These are phyloP conservation scores for Leuciscus idus DNA, from an alignment of 2,113 vertebrate species.

Conservation along the genomic window DNA sequence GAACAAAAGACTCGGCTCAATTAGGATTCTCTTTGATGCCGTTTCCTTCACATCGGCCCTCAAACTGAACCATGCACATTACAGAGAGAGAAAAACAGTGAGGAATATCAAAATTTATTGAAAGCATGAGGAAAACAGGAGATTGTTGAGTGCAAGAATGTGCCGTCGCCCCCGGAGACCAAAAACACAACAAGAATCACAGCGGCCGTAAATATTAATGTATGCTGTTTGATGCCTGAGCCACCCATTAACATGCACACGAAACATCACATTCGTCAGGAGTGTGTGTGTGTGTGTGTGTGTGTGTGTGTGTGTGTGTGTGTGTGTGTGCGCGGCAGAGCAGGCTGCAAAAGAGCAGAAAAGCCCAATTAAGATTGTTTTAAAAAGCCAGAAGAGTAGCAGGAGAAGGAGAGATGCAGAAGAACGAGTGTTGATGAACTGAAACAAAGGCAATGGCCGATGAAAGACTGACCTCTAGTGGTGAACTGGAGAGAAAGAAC, in stretches of 20 bases:
- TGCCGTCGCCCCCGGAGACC: conserved; percentile 75
- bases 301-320: conserved; percentile 58
- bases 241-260: conserved; percentile 77
- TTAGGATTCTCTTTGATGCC: conserved; percentile 73
- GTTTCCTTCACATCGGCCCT: conserved; percentile 66
- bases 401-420: conserved; percentile 47
- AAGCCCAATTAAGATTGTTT: conserved; percentile 74
- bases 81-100: conserved; percentile 52
- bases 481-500: not conserved
- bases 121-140: conserved; percentile 60
- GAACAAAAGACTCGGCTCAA: conserved; percentile 61
- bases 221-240: conserved; percentile 79
- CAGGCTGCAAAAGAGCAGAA: conserved; percentile 59
- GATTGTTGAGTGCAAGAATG: conserved; percentile 58
- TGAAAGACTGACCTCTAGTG: conserved; percentile 98
- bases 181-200: conserved; percentile 79
- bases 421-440: conserved; percentile 43
- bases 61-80: conserved; percentile 19
- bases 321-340: conserved; percentile 61
- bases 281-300: conserved; percentile 67
- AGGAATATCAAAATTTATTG: conserved; percentile 71
- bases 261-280: conserved; percentile 80
- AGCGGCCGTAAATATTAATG: conserved; percentile 72
- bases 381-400: conserved; percentile 60
- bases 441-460: conserved; percentile 64